Conservation (phyloP, 2,113 vertebrate species). For the Pandion haliaetus region DNA sequence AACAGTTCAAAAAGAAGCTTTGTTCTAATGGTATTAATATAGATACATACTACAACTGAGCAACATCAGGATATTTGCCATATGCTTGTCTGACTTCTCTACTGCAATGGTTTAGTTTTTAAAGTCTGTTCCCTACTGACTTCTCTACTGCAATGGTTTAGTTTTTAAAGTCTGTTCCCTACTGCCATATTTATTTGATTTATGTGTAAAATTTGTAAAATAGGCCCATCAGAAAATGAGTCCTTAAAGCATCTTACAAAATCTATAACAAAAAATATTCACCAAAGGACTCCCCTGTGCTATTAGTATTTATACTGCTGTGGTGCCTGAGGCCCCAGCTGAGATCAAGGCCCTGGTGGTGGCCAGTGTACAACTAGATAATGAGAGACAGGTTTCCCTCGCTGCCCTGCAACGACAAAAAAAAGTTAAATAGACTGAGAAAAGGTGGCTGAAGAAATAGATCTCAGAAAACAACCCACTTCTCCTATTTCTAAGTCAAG, state of each 20-base stretch:
- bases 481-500: not conserved
- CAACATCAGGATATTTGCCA: not conserved
- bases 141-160: not conserved
- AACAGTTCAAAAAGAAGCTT: slow-evolving; percentile 21
- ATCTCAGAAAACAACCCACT: not conserved
- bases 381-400: slow-evolving; percentile 65
- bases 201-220: slow-evolving; percentile 35
- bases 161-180: not conserved
- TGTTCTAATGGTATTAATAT: not conserved
- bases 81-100: not conserved
- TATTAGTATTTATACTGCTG: slow-evolving; percentile 46
- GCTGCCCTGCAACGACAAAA: not conserved
- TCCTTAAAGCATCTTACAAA: slow-evolving; percentile 14
- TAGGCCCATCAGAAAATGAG: slow-evolving; percentile 29
- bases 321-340: slow-evolving; percentile 52
- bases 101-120: not conserved
- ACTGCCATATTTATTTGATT: slow-evolving; percentile 47
- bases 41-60: not conserved
- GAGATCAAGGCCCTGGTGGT: slow-evolving; percentile 49
- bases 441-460: slow-evolving; percentile 28
- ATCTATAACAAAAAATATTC: slow-evolving; percentile 23
- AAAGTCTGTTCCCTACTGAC: not conserved
- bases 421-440: slow-evolving; percentile 10
- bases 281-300: slow-evolving; percentile 7
- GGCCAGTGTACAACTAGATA: slow-evolving; percentile 56